These are phyloP conservation scores for Coenonympha arcania DNA, from an alignment of 2,888 invertebrate species.

Conservation along the genomic window DNA sequence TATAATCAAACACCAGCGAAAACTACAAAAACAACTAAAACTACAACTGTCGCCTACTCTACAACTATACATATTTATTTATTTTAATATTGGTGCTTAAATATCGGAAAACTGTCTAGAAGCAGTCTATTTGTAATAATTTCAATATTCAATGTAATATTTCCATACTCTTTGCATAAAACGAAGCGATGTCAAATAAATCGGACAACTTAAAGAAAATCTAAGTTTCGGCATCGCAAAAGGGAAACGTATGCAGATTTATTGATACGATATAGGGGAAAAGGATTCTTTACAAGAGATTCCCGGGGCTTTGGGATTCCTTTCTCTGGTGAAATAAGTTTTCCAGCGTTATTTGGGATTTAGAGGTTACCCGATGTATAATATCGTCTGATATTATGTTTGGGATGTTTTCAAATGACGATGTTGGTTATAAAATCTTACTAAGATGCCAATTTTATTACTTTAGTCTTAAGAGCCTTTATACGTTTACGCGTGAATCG, in stretches of 20 bases:
- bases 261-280: slow-evolving; percentile 39
- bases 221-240: slow-evolving; percentile 30
- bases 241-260: slow-evolving; percentile 42
- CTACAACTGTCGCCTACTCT: no score
- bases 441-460: no score
- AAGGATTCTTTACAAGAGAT: slow-evolving; percentile 36
- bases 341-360: slow-evolving; percentile 3
- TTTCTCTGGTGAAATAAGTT: slow-evolving; percentile 5
- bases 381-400: slow-evolving; percentile 1
- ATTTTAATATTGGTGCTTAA: no score
- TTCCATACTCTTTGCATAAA: not conserved
- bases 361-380: slow-evolving; percentile 1
- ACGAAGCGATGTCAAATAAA: slow-evolving; percentile 8
- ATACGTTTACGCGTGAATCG: no score
- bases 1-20: no score
- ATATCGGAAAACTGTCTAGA: not conserved
- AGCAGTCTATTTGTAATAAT: not conserved
- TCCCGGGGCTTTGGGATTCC: slow-evolving; percentile 16
- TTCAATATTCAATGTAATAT: not conserved
- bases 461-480: no score
- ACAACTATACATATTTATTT: no score
- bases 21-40: no score
- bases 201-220: slow-evolving; percentile 23
- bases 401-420: not conserved
- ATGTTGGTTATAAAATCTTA: not conserved